Conservation (phyloP, 2,113 vertebrate species). For the Proterorhinus semilunaris region DNA sequence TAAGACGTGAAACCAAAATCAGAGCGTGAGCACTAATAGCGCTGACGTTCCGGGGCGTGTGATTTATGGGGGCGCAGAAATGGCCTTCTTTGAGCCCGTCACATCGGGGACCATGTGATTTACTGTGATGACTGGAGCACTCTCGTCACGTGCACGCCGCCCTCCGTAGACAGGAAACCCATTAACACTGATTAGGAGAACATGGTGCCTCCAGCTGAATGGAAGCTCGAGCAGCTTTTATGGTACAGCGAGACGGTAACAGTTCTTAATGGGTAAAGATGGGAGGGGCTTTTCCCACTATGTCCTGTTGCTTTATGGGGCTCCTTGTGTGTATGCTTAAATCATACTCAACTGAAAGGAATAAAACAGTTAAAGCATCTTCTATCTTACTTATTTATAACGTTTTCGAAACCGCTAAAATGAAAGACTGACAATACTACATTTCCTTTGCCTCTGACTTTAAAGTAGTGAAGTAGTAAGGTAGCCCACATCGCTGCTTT, state of each 20-base stretch:
- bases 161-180: slow-evolving; percentile 13
- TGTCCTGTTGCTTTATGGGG: slow-evolving; percentile 15
- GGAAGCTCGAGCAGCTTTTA: slow-evolving; percentile 14
- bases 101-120: slow-evolving; percentile 45
- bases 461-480: too few species aligned
- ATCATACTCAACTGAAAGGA: not conserved
- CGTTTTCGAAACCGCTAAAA: too few species aligned
- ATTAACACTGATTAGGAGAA: slow-evolving; percentile 61
- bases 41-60: slow-evolving; percentile 32
- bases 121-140: slow-evolving; percentile 42
- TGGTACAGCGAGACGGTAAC: slow-evolving; percentile 44
- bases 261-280: slow-evolving; percentile 43
- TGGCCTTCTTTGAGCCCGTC: slow-evolving; percentile 59
- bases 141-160: slow-evolving; percentile 32
- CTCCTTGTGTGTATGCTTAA: slow-evolving; percentile 7
- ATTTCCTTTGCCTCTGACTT: too few species aligned
- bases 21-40: slow-evolving; percentile 44
- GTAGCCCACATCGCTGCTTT: too few species aligned
- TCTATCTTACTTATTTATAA: too few species aligned
- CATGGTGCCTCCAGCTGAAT: slow-evolving; percentile 24
- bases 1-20: slow-evolving; percentile 8
- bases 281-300: slow-evolving; percentile 10
- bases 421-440: too few species aligned
- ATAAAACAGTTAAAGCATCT: too few species aligned
- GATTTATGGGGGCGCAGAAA: slow-evolving; percentile 60